Percentiles rank a stretch among this genome's conserved stretches.
Evolutionary conservation across 2,113 vertebrate genomes (phyloP).

Genomic region (Excalfactoria chinensis): DNA sequence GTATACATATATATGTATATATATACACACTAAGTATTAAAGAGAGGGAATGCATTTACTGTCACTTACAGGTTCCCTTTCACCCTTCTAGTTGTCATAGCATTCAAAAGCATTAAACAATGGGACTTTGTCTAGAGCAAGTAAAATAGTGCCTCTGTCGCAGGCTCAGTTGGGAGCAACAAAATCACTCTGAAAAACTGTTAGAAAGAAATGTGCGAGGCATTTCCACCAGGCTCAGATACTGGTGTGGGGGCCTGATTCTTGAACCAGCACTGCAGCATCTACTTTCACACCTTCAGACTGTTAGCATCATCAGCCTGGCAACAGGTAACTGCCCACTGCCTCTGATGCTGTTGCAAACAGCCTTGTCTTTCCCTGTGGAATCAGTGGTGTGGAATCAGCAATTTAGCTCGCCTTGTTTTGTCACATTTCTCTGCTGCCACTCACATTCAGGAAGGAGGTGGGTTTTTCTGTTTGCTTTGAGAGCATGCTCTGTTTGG

Average conservation of each 20-base stretch:
- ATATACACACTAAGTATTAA: not conserved
- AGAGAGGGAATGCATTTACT: conserved; percentile 14
- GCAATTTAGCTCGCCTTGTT: not conserved
- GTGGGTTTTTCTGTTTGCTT: not conserved
- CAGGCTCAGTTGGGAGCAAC: not conserved
- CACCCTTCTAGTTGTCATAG: not conserved
- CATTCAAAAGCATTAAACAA: conserved; percentile 26
- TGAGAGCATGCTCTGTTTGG: conserved; percentile 13
- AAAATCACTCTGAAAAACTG: not conserved
- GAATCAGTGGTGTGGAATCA: not conserved
- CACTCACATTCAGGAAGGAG: not conserved
- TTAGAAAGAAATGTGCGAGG: not conserved
- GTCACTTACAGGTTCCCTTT: not conserved
- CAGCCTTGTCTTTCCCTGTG: not conserved
- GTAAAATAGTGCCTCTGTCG: not conserved
- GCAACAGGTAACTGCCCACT: not conserved
- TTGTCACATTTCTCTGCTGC: not conserved
- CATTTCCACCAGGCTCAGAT: not conserved
- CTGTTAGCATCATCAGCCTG: not conserved
- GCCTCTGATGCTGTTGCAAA: conserved; percentile 1
- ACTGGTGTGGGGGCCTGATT: not conserved
- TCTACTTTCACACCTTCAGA: not conserved
- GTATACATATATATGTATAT: no score
- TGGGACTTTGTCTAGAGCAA: not conserved
- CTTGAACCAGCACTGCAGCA: not conserved